Evolutionary conservation across 53 echinoderm and acorn worm genomes (phyloP).

Genomic region (Arbacia lixula): DNA sequence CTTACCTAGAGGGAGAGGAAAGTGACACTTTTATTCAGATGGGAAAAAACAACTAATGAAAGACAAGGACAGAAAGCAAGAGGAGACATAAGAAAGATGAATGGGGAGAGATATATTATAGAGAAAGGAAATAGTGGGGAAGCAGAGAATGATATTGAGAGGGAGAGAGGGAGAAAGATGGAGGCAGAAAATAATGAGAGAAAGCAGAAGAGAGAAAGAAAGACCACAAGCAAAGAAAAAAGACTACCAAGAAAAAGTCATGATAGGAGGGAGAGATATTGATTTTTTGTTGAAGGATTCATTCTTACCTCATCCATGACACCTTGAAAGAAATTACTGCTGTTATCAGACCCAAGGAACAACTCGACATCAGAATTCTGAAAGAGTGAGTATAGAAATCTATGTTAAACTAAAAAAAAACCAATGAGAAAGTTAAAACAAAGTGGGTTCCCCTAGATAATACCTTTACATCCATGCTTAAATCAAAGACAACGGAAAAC

Average conservation of each 20-base stretch:
- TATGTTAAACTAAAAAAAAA: conserved; percentile 8
- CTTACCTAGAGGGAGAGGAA: too few species aligned
- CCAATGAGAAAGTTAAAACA: neutral
- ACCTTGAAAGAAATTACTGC: conserved; percentile 68
- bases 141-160: neutral
- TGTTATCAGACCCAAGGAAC: conserved; percentile 79
- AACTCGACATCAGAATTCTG: conserved; percentile 71
- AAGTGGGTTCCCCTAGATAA: neutral
- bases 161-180: neutral
- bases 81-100: neutral
- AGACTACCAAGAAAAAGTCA: too few species aligned
- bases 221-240: too few species aligned
- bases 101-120: neutral
- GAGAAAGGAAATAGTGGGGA: neutral
- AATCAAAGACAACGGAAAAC: neutral
- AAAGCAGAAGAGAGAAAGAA: neutral
- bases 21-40: too few species aligned
- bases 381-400: conserved; percentile 6
- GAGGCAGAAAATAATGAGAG: neutral
- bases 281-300: too few species aligned
- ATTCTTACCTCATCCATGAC: conserved; percentile 89
- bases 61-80: neutral
- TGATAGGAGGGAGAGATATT: too few species aligned
- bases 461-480: neutral
- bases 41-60: too few species aligned